Conservation (phyloP, 30 jellyfish, hydroid and myxozoan species). For the Kudoa iwatai region DNA sequence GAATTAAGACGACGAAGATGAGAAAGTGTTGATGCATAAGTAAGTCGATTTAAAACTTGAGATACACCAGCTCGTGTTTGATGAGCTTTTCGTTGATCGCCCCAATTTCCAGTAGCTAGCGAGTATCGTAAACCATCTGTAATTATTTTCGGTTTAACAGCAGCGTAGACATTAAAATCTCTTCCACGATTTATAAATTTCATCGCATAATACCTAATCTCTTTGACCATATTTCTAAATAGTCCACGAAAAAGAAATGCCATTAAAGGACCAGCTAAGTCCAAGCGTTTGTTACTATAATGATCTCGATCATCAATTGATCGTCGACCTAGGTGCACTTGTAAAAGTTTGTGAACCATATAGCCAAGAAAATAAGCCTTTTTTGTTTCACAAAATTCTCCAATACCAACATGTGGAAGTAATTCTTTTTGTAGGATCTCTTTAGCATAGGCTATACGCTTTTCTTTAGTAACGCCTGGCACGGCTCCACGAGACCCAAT, state of each 20-base stretch:
- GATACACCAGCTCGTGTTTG: constrained; percentile 97
- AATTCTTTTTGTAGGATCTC: constrained; percentile 82
- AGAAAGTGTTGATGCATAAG: constrained; percentile 86
- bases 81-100: constrained; percentile 91
- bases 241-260: constrained; percentile 64
- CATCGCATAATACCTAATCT: background rate
- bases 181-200: background rate
- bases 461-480: constrained; percentile 94
- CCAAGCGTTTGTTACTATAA: constrained; percentile 81
- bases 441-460: constrained; percentile 50
- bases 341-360: constrained; percentile 64
- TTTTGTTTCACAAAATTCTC: constrained; percentile 88
- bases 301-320: constrained; percentile 98
- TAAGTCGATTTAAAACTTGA: constrained; percentile 65
- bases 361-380: constrained; percentile 92
- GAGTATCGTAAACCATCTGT: constrained; percentile 92
- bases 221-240: background rate
- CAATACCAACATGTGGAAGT: constrained; percentile 97
- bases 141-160: constrained; percentile 37
- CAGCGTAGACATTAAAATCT: constrained; percentile 56
- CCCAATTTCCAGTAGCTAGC: constrained; percentile 98
- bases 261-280: constrained; percentile 86
- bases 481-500: constrained; percentile 99
- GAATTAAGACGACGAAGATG: constrained; percentile 80
- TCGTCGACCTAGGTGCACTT: constrained; percentile 77